Evolutionary conservation across 2,888 invertebrate species (phyloP).

Genomic region (Holacanthella duospinosa): DNA sequence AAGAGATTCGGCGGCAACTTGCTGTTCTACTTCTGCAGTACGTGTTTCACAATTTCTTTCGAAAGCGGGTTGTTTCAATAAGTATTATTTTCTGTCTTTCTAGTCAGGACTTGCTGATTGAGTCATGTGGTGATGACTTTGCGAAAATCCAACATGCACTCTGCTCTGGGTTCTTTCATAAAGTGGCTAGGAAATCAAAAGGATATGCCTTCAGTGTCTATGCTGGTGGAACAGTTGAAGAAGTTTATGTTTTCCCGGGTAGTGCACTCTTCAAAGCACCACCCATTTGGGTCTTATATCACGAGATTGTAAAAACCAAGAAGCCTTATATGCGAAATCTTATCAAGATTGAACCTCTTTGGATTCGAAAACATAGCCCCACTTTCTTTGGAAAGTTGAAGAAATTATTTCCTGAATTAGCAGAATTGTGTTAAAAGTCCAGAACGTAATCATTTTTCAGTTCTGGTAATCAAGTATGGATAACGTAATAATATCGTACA

Average conservation of each 20-base stretch:
- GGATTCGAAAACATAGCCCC: not conserved
- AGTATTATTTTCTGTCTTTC: not conserved
- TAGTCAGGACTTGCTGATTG: not conserved
- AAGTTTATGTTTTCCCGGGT: not conserved
- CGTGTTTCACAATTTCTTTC: not conserved
- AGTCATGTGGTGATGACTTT: not conserved
- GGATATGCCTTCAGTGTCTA: slow-evolving; percentile 8
- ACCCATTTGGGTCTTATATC: slow-evolving; percentile 5
- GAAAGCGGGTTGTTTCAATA: not conserved
- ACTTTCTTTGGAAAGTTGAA: not conserved
- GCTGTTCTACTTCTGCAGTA: not conserved
- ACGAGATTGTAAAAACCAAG: slow-evolving; percentile 10
- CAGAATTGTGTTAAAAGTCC: not conserved
- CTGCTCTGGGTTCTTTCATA: slow-evolving; percentile 11
- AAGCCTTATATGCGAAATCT: slow-evolving; percentile 6
- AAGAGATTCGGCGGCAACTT: slow-evolving; percentile 12
- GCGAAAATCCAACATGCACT: slow-evolving; percentile 7
- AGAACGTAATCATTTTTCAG: no score
- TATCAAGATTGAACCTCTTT: not conserved
- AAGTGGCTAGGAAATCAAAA: slow-evolving; percentile 9
- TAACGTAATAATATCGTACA: no score
- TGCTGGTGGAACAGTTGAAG: not conserved
- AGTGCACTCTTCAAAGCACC: not conserved
- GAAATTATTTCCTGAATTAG: not conserved
- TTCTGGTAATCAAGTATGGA: no score